These are phyloP conservation scores for Dromaius novaehollandiae DNA, from an alignment of 2,113 vertebrate genomes.

Conservation along the genomic window DNA sequence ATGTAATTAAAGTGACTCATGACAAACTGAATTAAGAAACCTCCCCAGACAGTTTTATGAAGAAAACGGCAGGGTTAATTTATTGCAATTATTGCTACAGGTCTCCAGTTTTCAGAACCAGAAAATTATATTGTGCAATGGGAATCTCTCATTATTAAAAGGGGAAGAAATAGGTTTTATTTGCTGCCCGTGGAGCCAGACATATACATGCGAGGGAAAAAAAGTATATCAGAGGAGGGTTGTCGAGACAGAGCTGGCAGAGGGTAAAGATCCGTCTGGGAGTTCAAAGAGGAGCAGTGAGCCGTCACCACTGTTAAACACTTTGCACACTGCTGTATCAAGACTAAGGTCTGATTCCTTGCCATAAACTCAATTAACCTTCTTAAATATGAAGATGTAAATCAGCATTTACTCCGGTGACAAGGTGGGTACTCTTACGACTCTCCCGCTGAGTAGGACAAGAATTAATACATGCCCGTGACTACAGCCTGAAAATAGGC, in stretches of 20 bases:
- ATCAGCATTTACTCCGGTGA: not conserved
- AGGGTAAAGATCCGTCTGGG: not conserved
- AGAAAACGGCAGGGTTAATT: conserved; percentile 26
- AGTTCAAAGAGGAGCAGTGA: not conserved
- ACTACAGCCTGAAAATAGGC: not conserved
- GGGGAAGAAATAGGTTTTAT: not conserved
- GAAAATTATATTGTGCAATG: conserved; percentile 34
- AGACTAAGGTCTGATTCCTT: not conserved
- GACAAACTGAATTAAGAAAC: conserved; percentile 63
- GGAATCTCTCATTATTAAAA: conserved; percentile 49
- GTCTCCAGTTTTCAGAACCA: conserved; percentile 28
- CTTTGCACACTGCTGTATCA: not conserved
- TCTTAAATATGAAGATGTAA: not conserved
- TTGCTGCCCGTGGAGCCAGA: not conserved
- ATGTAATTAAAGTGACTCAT: conserved; percentile 66
- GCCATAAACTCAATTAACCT: not conserved
- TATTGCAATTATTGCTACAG: conserved; percentile 53
- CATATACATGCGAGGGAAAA: accelerated
- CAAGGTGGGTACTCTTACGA: not conserved
- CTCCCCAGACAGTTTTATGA: conserved; percentile 63
- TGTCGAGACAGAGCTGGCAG: not conserved
- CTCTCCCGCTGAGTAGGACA: not conserved
- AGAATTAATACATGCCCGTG: not conserved
- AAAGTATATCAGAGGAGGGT: not conserved
- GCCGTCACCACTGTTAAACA: not conserved